Evolutionary conservation across 2,797 vertebrate species (phyloP).

Genomic region (Gambusia yucatana): DNA sequence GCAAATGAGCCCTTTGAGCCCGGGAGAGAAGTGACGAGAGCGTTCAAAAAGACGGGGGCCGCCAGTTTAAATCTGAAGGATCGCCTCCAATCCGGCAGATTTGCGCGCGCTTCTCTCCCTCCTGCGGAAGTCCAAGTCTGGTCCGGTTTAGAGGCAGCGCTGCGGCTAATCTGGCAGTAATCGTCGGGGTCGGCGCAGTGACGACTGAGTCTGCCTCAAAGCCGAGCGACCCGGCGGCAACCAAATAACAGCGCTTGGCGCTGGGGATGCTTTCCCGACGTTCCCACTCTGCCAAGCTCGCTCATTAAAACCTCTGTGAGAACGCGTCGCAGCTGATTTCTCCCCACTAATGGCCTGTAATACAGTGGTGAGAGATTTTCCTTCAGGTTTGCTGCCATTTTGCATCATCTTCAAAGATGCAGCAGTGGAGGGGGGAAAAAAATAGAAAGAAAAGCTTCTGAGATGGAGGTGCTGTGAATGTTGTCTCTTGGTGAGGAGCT

Average conservation of each 20-base stretch:
- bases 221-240: constrained; percentile 46
- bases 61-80: constrained; percentile 76
- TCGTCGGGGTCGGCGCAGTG: constrained; percentile 50
- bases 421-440: constrained; percentile 1
- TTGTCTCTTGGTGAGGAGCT: constrained; percentile 29
- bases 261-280: constrained; percentile 43
- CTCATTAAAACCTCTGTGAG: constrained; percentile 66
- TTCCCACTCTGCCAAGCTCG: constrained; percentile 29
- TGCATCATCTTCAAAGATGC: constrained; percentile 44
- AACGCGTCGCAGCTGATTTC: constrained; percentile 58
- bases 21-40: constrained; percentile 75
- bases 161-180: constrained; percentile 68
- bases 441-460: constrained; percentile 10
- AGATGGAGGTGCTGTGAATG: constrained; percentile 22
- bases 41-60: constrained; percentile 67
- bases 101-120: constrained; percentile 18
- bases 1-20: constrained; percentile 77
- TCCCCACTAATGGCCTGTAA: constrained; percentile 63
- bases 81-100: constrained; percentile 69
- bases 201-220: constrained; percentile 45
- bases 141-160: constrained; percentile 35
- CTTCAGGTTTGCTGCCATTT: constrained; percentile 67
- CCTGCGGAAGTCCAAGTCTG: constrained; percentile 19
- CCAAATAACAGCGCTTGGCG: constrained; percentile 50
- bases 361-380: constrained; percentile 68